Evolutionary conservation across 2,113 vertebrate species (phyloP).

Genomic region (Phyllostomus discolor): DNA sequence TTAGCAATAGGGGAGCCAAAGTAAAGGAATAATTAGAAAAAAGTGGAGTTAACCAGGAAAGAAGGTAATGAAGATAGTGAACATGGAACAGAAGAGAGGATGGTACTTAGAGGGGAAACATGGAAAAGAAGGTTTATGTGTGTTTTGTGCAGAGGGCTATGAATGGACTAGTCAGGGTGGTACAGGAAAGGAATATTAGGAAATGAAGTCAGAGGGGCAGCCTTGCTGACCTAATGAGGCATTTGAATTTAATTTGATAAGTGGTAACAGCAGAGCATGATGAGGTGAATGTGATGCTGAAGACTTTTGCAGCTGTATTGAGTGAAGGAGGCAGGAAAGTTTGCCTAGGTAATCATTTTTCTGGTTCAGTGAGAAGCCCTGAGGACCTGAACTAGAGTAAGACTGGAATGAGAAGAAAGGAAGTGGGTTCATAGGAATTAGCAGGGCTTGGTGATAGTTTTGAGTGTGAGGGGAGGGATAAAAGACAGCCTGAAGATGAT

Average conservation of each 20-base stretch:
- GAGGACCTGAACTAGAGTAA: background rate
- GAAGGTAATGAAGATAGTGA: background rate
- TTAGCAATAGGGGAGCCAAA: conserved; percentile 7
- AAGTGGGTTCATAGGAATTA: background rate
- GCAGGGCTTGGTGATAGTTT: background rate
- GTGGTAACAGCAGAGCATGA: background rate
- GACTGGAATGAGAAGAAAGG: background rate
- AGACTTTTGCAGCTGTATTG: background rate
- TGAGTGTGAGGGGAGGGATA: background rate
- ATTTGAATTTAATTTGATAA: background rate
- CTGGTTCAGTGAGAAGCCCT: background rate
- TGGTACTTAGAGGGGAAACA: background rate
- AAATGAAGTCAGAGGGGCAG: background rate
- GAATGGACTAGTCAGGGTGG: background rate
- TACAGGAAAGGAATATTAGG: background rate
- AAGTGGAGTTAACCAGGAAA: background rate
- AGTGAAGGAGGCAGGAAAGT: conserved; percentile 15
- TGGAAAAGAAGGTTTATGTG: background rate
- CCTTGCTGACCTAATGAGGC: background rate
- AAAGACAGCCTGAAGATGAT: background rate
- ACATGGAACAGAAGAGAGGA: background rate
- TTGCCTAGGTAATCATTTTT: background rate
- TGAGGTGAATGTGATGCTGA: background rate
- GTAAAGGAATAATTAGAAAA: conserved; percentile 26
- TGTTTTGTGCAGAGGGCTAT: background rate